Evolutionary conservation across 2,888 invertebrate species (phyloP).

Genomic region (Ecliptopera silaceata): DNA sequence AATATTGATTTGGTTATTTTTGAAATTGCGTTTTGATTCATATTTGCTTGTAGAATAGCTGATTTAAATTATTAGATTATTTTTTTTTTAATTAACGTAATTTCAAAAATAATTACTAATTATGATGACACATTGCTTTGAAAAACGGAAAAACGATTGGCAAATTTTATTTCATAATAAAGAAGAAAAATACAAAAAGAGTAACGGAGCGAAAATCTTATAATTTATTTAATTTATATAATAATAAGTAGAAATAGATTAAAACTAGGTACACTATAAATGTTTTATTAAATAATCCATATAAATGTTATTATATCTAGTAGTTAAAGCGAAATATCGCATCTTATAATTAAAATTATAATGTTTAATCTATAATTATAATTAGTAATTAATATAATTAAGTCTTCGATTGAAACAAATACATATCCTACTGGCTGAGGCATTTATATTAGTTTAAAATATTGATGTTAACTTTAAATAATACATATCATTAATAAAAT

Average conservation of each 20-base stretch:
- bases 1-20: slow-evolving; percentile 32
- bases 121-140: slow-evolving; percentile 58
- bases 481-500: slow-evolving; percentile 58
- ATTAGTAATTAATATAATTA: slow-evolving; percentile 58
- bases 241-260: slow-evolving; percentile 45
- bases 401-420: slow-evolving; percentile 75
- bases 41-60: slow-evolving; percentile 15
- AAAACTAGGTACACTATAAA: slow-evolving; percentile 45
- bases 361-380: slow-evolving; percentile 66
- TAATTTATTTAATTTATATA: slow-evolving; percentile 30
- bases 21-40: slow-evolving; percentile 27
- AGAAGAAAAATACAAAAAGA: slow-evolving; percentile 48
- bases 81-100: slow-evolving; percentile 34
- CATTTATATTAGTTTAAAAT: slow-evolving; percentile 72
- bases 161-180: slow-evolving; percentile 61
- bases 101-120: slow-evolving; percentile 45
- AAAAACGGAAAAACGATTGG: slow-evolving; percentile 66
- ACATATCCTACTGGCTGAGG: slow-evolving; percentile 82
- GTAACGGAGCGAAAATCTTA: slow-evolving; percentile 24
- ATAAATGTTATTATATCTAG: slow-evolving; percentile 56
- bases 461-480: slow-evolving; percentile 66
- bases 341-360: slow-evolving; percentile 54
- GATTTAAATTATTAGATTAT: background rate
- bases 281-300: slow-evolving; percentile 45
- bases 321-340: slow-evolving; percentile 43